Evolutionary conservation across 2,888 invertebrate species (phyloP), one percentile per base, ranked within the genome.

Genomic region (Cheilosia scutellata): DNA sequence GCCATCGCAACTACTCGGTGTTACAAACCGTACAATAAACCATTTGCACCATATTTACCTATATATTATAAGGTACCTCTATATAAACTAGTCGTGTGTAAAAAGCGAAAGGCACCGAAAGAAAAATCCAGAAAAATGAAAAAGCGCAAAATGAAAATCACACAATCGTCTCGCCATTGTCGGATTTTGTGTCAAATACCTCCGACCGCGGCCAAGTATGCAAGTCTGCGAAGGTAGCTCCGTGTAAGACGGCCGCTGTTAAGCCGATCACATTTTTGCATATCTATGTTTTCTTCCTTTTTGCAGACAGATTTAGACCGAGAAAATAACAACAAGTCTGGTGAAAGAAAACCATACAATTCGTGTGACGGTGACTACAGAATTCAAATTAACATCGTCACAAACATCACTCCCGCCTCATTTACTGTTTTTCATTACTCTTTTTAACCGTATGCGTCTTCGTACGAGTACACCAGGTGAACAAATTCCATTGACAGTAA

Each of bases 401-500:
- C n/a, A n/a, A 33, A 25, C 63, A 2, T 7, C n/a, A 6, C 33
- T 7, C 13, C 51, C 33, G n/a, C 11, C 51, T 13, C 11, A 25
- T 31, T 66, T 55, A 58, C 66, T 47, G 57, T 57, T 58, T 44
- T 16, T 6, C 2, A 11, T 60, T 57, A 9, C 20, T 33, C 16
- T 6, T 11, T 27, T n/a, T 16, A 42, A 11, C 20, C 7, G 29
- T 51, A 47, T 55, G 33, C 37, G 11, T 2, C 7, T n/a, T n/a
- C n/a, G 20, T 40, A 47, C 66, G 44, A 13, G 57, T 37, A 25
- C 55, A 51, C 29, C 68, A 72, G 82, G 77, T 83, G 72, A 66
- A 55, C 42, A 31, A 57, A 79, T 63, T 58, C 79, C 74, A 79
- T 70, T 79, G 79, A 84, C 79, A 79, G 63, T 75, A 84, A 84